Base-by-base conservation (phyloP, 1,140 invertebrate genomes). In the Thaumatotibia leucotreta region DNA sequence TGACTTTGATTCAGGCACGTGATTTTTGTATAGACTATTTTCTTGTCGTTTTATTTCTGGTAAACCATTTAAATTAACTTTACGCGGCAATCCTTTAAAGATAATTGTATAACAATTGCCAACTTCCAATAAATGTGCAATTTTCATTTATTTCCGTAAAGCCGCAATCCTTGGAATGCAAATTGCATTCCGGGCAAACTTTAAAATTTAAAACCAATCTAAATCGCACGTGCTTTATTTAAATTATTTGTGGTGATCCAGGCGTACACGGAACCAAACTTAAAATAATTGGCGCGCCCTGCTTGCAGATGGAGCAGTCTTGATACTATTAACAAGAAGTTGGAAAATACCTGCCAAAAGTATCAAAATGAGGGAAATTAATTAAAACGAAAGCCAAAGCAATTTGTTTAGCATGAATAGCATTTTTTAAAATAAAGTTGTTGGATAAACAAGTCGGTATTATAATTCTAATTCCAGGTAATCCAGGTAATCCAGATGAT, bases 241-340 rank as follows among this genome's bases (percentile, higher is more conserved):
- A 58, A 58, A 58, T 58, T 27, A 29, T 54, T n/a, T 27, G 22
- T 11, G 17, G 20, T 5, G 31, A 20, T 14, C 50, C 65, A 82
- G 70, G 73, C 79, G 83, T 81, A 89, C 87, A 88, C 78, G 86
- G 78, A 88, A 88, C 84, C 75, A 89, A 89, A 89, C 86, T 89
- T 89, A 88, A 89, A 89, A 87, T 89, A 89, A 89, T 89, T 89
- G 84, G 77, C 79, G 71, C 58, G 67, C 58, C 45, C 35, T 11
- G 61, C 14, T 31, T 72, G 24, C 9, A 23, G 68, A 67, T 9
- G 1, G 9, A 49, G 0, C 10, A 5, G 39, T 69, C 23, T 88
- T 84, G 82, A 83, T 88, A 82, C 76, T 83, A 78, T 10, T 4
- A 1, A 11, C 11, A 45, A 45, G 6, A 45, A 45, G 9, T 45